Evolutionary conservation across 1,140 invertebrate genomes (phyloP).

Genomic region (Neodiprion fabricii): DNA sequence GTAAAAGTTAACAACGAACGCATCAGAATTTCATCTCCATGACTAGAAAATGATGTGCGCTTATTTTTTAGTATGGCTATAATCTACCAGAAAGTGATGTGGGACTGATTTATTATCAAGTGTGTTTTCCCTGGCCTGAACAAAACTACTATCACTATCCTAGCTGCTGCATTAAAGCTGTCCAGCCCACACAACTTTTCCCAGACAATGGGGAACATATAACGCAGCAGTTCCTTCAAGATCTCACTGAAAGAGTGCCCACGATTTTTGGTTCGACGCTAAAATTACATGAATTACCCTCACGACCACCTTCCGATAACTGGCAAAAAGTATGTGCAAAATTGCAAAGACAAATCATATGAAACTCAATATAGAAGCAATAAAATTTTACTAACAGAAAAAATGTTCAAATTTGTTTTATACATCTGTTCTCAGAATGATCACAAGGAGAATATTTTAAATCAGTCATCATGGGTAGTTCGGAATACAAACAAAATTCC

Average conservation of each 20-base stretch:
- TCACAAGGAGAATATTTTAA: background rate
- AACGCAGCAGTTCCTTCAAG: constrained; percentile 30
- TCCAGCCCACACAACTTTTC: constrained; percentile 26
- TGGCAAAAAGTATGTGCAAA: background rate
- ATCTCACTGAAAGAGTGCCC: constrained; percentile 29
- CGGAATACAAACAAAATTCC: background rate
- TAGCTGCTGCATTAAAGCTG: constrained; percentile 34
- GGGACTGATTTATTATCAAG: constrained; percentile 41
- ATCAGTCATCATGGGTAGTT: background rate
- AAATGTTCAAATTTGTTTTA: background rate
- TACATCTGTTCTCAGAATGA: background rate
- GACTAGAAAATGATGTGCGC: constrained; percentile 6
- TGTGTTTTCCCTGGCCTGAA: constrained; percentile 35
- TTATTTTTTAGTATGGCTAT: constrained; percentile 49
- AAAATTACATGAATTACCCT: background rate
- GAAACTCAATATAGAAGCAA: background rate
- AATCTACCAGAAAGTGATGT: constrained; percentile 42
- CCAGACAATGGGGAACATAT: constrained; percentile 25
- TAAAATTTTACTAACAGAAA: background rate
- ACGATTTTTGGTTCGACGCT: constrained; percentile 30
- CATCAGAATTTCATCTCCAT: too few species aligned
- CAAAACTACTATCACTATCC: constrained; percentile 38
- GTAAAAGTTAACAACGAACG: too few species aligned
- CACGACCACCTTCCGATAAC: background rate
- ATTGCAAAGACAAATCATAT: background rate